Conservation (phyloP, 2,888 invertebrate genomes). For the Ditula angustiorana region DNA sequence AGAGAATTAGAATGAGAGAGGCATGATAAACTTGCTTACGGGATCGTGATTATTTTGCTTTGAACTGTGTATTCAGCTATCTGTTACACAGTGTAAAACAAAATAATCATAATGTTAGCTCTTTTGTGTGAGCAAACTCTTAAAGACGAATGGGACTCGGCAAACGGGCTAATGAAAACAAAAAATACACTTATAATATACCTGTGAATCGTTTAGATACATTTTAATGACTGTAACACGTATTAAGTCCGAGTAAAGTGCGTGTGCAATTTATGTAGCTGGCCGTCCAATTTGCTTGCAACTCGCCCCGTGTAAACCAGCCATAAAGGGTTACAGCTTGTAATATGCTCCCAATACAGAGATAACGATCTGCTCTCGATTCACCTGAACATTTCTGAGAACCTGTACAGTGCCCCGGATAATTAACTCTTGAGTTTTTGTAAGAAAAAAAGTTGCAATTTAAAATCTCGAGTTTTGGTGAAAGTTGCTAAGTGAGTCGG, state of each 20-base stretch:
- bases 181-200: no score
- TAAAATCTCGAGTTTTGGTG: conserved; percentile 50
- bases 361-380: conserved; percentile 33
- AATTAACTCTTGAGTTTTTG: conserved; percentile 29
- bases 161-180: no score
- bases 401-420: conserved; percentile 27
- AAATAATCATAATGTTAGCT: no score
- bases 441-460: conserved; percentile 35
- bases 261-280: not conserved
- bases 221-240: not conserved
- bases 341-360: conserved; percentile 19
- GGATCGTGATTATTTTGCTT: no score
- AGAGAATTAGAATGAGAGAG: no score
- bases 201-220: no score
- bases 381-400: conserved; percentile 27
- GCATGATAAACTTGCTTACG: no score
- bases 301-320: not conserved
- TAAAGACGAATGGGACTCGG: no score
- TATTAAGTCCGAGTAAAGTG: not conserved
- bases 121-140: no score
- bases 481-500: conserved; percentile 64
- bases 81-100: no score
- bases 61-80: no score
- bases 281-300: not conserved
- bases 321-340: conserved; percentile 7